A percentile compares a stretch with the other conserved stretches of the same genome.
phyloP scores from a whole-genome alignment of 2,113 vertebrate genomes.

The Tangachromis dhanisi region DNA sequence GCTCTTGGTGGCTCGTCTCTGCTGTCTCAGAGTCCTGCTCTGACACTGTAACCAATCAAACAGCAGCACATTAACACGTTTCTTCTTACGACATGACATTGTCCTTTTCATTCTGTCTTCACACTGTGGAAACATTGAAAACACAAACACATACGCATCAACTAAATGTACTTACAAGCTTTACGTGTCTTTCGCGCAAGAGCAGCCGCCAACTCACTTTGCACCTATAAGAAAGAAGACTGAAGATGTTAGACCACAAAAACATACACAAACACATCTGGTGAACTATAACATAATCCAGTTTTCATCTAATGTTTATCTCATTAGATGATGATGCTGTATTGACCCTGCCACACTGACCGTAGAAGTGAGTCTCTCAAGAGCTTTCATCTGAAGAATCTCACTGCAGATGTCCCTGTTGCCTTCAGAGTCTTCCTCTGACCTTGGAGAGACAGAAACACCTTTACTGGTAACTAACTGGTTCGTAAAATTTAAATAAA shows the following conservation, averaged over 20 bases:
- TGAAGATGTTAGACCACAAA: background rate
- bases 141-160: background rate
- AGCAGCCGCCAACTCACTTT: slow-evolving; percentile 89
- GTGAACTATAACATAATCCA: background rate
- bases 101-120: background rate
- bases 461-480: background rate
- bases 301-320: background rate
- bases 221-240: slow-evolving; percentile 73
- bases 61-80: background rate
- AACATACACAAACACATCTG: background rate
- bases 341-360: slow-evolving; percentile 17
- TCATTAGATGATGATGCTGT: background rate
- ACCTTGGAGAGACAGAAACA: slow-evolving; percentile 58
- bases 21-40: slow-evolving; percentile 70
- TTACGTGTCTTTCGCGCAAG: slow-evolving; percentile 92
- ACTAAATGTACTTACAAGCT: slow-evolving; percentile 78
- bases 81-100: background rate
- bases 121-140: background rate
- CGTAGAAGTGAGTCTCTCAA: slow-evolving; percentile 91
- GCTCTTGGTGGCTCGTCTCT: slow-evolving; percentile 52
- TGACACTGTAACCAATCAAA: slow-evolving; percentile 59
- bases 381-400: slow-evolving; percentile 82
- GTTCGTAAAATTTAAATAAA: background rate
- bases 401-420: slow-evolving; percentile 85
- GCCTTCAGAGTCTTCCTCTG: slow-evolving; percentile 83